These are phyloP conservation scores for Nematolebias whitei DNA, from an alignment of 2,113 vertebrate genomes.

Conservation along the genomic window DNA sequence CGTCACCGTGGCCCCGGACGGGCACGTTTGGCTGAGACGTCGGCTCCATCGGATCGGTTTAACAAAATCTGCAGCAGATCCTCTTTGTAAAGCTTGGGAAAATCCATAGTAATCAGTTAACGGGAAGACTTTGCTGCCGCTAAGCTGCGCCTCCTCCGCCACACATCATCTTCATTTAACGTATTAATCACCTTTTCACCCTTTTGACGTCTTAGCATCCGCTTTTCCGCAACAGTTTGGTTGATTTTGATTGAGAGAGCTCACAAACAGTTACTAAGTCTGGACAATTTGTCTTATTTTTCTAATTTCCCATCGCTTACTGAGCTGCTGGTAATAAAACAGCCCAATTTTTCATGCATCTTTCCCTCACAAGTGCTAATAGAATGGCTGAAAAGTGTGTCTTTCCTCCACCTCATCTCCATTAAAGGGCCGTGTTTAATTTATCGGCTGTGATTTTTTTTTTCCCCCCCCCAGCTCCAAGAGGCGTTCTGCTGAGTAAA, in stretches of 20 bases:
- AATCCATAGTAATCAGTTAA: constrained; percentile 65
- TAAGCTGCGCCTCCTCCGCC: constrained; percentile 46
- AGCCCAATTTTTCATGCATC: constrained; percentile 40
- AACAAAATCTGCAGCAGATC: constrained; percentile 59
- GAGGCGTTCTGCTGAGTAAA: constrained; percentile 39
- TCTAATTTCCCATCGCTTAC: constrained; percentile 23
- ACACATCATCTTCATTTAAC: constrained; percentile 50
- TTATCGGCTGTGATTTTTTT: constrained; percentile 46
- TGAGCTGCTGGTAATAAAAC: constrained; percentile 50
- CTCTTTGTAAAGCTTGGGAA: constrained; percentile 58
- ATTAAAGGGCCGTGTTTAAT: constrained; percentile 56
- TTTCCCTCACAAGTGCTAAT: constrained; percentile 41
- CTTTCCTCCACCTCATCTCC: constrained; percentile 5
- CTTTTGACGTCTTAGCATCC: constrained; percentile 14
- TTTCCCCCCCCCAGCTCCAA: neutral
- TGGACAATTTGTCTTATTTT: constrained; percentile 37
- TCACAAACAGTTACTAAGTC: constrained; percentile 12
- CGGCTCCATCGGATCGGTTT: constrained; percentile 58
- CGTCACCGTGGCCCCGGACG: constrained; percentile 15
- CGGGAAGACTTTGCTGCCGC: constrained; percentile 54
- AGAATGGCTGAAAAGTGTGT: constrained; percentile 20
- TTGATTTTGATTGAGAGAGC: constrained; percentile 41
- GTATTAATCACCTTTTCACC: constrained; percentile 51
- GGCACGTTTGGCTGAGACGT: constrained; percentile 35
- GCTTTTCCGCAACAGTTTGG: neutral